Base-by-base conservation (phyloP, 1,140 invertebrate species). In the Calephelis nemesis region DNA sequence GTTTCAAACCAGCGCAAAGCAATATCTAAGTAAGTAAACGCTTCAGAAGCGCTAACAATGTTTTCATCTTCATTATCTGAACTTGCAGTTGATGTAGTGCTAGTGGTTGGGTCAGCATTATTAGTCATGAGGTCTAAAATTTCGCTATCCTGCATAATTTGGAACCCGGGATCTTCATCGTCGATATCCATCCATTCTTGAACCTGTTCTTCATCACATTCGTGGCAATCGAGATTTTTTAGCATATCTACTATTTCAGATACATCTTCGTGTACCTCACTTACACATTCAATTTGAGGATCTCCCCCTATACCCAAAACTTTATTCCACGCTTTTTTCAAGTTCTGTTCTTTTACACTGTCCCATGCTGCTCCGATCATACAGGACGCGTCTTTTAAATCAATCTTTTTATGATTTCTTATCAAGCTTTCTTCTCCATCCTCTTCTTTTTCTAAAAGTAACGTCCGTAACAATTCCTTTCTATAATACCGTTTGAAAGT, bases 311-410 rank as follows among this genome's bases (percentile, higher is more conserved):
- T 70, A 74, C 62, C 58, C 70, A 76, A 74, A 78, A 74, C 73
- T 72, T 84, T 84, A 63, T 81, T 82, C 76, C 84, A 84, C 54
- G 81, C 75, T 74, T 77, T 83, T 77, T 78, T 76, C 62, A 83
- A 73, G 62, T 77, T 80, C 42, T 70, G 72, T 49, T 81, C 74
- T 72, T 74, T 78, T 62, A 60, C 67, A 67, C 60, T 75, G 68
- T 80, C 13, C 74, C 77, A 83, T 62, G 76, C 79, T 67, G 72
- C 73, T 68, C 73, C 76, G 62, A 79, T 69, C 76, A 81, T 79
- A 65, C 73, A 75, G 6, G n/a, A 50, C n/a, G 49, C 4, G 49
- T 50, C n/a, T 50, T 50, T 50, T 63, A 74, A 67, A 74, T 74
- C 69, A 68, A 76, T 76, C 67, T 74, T 71, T 71, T 74, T 69